A percentile compares a stretch with the other conserved stretches of the same genome.
Evolutionary conservation across 2,113 vertebrate genomes (phyloP).

Genomic region (Jacana jacana): DNA sequence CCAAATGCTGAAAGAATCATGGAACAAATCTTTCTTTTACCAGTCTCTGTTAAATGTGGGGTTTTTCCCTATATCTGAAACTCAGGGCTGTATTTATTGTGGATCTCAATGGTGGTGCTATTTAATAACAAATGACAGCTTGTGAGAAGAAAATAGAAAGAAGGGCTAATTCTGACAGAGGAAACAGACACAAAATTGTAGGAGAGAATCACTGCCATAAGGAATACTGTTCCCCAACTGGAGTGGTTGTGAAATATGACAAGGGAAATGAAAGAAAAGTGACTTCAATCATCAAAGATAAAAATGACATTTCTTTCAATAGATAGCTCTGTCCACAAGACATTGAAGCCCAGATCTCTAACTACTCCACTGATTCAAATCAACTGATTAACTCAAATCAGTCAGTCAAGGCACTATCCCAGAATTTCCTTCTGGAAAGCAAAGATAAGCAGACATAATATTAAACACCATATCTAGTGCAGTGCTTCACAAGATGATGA

Average conservation of each 20-base stretch:
- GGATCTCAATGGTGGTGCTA: neutral
- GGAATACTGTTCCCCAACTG: neutral
- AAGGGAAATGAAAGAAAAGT: neutral
- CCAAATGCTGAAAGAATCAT: neutral
- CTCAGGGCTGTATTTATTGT: neutral
- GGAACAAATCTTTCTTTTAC: neutral
- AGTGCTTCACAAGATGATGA: neutral
- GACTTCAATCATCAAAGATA: neutral
- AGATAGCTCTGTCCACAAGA: neutral
- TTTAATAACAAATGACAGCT: neutral
- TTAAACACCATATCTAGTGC: neutral
- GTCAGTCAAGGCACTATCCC: neutral
- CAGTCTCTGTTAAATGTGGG: neutral
- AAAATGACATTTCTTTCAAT: neutral
- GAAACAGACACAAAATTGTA: neutral
- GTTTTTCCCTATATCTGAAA: neutral
- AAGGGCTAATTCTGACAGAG: neutral
- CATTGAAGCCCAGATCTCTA: neutral
- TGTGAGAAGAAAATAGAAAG: neutral
- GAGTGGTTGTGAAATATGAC: neutral
- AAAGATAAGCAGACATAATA: neutral
- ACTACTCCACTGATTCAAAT: neutral
- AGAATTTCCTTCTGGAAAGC: neutral
- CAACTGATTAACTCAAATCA: neutral
- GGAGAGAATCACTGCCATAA: neutral